Base-by-base conservation (phyloP, 64 coral and sea anemone genomes). In the Montipora cactus region DNA sequence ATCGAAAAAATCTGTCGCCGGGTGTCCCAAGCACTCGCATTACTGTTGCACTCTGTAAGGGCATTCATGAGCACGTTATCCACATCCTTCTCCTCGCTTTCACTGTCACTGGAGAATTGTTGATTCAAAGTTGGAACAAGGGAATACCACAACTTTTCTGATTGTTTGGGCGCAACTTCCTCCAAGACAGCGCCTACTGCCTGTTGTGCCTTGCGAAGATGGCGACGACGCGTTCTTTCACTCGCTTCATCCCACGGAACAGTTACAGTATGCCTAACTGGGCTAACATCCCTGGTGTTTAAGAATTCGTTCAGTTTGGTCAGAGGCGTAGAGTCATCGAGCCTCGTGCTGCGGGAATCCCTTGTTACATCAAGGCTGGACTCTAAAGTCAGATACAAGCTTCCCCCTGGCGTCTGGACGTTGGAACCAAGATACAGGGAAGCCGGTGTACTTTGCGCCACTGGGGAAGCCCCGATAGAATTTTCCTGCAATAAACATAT, bases 201-300 rank as follows among this genome's bases (percentile, higher is more conserved):
- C 89, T 96, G 80, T 78, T 67, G n/a, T 44, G 87, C 81, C 23
- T 96, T 96, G 13, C 91, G 92, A n/a, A 90, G 14, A 86, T 94
- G 91, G 49, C 87, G 80, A 81, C 91, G 58, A 53, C 61, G 68
- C 18, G 75, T 96, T 67, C 95, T 89, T 48, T 78, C 80, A 72
- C 79, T 93, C 46, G 80, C 79, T 73, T 79, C 22, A 45, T 55
- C 18, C 95, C 95, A 96, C 72, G 79, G 87, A 10, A 84, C n/a
- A 15, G 19, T 93, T 16, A 93, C 53, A 14, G 48, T 22, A 78
- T 90, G 47, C n/a, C 91, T 78, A n/a, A 96, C 77, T 76, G 95
- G 95, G 85, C 95, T 96, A 23, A 96, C 19, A 62, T 93, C 95
- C 83, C 79, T 93, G 76, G 75, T 93, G 53, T 79, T 50, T 55